Evolutionary conservation across 2,113 vertebrate species (phyloP), one percentile per base, ranked within the genome.

Genomic region (Coracopsis vasa): DNA sequence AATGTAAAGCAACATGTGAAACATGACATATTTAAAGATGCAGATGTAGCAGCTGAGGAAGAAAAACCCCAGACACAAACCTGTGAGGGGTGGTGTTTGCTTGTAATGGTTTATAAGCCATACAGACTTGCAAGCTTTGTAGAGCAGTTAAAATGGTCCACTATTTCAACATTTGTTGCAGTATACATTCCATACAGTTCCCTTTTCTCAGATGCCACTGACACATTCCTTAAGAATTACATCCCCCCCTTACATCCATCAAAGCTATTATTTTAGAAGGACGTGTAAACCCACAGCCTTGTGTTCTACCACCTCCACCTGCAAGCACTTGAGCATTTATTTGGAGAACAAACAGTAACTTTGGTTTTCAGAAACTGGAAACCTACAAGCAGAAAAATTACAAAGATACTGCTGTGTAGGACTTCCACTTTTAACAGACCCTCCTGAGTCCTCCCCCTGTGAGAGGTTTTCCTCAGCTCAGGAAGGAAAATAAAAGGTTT

Each of bases 81-180:
- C 21, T 28, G 9, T 2, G 8, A 74, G 21, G 21, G 15, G 21
- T 5, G 11, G 28, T 12, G 16, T 7, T 79, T 44, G 19, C 13
- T 72, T 25, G 11, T 33, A 16, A 17, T 9, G 14, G 8, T 58
- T 85, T 75, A 16, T 27, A 48, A 88, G 16, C 19, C 42, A 16
- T 3, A n/a, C 0, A 31, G 21, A 17, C 25, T 42, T 25, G 29
- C 9, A 67, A 50, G 27, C 7, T 82, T 39, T 54, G 25, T 20
- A 77, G 16, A 0, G 1, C 0, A 33, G 35, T 23, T 29, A 69
- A 72, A 73, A 47, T 0, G 0, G 24, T 74, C 39, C 20, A 17
- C 11, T 74, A 51, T 53, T 67, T 67, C 88, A 58, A 28, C 33
- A 33, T 23, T 44, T 78, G 24, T 25, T 15, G 5, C 17, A 60